Percentiles rank a stretch among this genome's conserved stretches.
phyloP scores from a whole-genome alignment of 2,888 invertebrate genomes.

The Rotaria socialis region DNA sequence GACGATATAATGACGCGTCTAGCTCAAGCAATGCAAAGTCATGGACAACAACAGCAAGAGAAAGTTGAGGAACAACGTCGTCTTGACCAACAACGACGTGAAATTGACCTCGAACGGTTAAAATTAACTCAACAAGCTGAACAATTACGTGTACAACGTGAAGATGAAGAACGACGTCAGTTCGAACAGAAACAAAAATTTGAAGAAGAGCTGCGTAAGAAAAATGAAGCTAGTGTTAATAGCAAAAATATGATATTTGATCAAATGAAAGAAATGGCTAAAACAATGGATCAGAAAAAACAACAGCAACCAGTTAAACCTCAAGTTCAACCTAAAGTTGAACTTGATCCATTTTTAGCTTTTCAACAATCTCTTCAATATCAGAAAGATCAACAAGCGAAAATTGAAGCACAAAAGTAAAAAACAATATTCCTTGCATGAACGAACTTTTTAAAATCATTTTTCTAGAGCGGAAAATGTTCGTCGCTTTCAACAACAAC shows the following conservation, averaged over 20 bases:
- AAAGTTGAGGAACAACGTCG: conserved; percentile 10
- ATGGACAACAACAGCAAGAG: conserved; percentile 25
- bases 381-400: conserved; percentile 29
- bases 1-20: conserved; percentile 3
- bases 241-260: conserved; percentile 9
- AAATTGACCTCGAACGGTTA: not conserved
- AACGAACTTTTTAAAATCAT: not conserved
- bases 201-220: not conserved
- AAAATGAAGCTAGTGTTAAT: not conserved
- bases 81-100: not conserved
- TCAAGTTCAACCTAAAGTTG: conserved; percentile 2
- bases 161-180: not conserved
- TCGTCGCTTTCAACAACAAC: not conserved
- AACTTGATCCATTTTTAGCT: conserved; percentile 14
- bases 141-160: conserved; percentile 19
- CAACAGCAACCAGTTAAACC: not conserved
- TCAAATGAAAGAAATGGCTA: conserved; percentile 22
- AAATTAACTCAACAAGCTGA: conserved; percentile 12
- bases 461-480: not conserved
- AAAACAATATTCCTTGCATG: not conserved
- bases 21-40: conserved; percentile 10
- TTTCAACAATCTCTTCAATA: conserved; percentile 17
- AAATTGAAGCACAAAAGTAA: conserved; percentile 34
- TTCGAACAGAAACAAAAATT: not conserved
- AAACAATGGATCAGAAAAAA: conserved; percentile 15